Percentiles rank a stretch among this genome's conserved stretches.
phyloP scores from a whole-genome alignment of 1,140 invertebrate genomes.

The Bombus consobrinus region DNA sequence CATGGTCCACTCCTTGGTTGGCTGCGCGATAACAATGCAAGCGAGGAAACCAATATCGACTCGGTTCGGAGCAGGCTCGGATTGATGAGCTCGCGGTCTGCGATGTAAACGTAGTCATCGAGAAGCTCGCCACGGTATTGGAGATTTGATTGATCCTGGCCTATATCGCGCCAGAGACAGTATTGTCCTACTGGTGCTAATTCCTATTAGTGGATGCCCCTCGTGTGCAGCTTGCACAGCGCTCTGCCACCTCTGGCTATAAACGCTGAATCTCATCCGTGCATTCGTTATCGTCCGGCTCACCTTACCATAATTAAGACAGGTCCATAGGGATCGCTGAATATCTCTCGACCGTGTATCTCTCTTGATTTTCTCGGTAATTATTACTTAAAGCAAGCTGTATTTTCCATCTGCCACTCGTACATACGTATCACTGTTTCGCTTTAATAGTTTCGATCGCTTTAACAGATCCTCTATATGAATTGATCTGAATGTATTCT shows the following conservation, averaged over 20 bases:
- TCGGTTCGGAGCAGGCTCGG: slow-evolving; percentile 60
- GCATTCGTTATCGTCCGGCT: slow-evolving; percentile 66
- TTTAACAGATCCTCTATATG: too few species aligned
- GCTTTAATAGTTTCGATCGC: too few species aligned
- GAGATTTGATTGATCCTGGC: slow-evolving; percentile 74
- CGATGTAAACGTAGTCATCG: slow-evolving; percentile 72
- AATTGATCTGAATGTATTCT: too few species aligned
- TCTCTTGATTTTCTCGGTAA: slow-evolving; percentile 34
- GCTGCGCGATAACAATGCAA: slow-evolving; percentile 67
- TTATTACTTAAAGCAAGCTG: slow-evolving; percentile 6
- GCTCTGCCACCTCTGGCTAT: slow-evolving; percentile 47
- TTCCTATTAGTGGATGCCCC: slow-evolving; percentile 69
- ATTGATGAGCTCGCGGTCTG: slow-evolving; percentile 74
- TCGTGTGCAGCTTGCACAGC: slow-evolving; percentile 53
- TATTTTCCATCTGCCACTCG: background rate
- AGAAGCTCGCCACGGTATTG: slow-evolving; percentile 68
- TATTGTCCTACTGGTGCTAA: slow-evolving; percentile 70
- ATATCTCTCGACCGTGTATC: slow-evolving; percentile 30
- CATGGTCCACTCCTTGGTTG: slow-evolving; percentile 19
- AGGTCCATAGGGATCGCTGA: slow-evolving; percentile 39
- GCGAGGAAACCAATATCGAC: slow-evolving; percentile 70
- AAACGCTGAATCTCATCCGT: slow-evolving; percentile 53
- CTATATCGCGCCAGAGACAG: slow-evolving; percentile 63
- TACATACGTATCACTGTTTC: too few species aligned
- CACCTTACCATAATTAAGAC: slow-evolving; percentile 68